Conservation (phyloP, 2,113 vertebrate species). For the Murina feae region DNA sequence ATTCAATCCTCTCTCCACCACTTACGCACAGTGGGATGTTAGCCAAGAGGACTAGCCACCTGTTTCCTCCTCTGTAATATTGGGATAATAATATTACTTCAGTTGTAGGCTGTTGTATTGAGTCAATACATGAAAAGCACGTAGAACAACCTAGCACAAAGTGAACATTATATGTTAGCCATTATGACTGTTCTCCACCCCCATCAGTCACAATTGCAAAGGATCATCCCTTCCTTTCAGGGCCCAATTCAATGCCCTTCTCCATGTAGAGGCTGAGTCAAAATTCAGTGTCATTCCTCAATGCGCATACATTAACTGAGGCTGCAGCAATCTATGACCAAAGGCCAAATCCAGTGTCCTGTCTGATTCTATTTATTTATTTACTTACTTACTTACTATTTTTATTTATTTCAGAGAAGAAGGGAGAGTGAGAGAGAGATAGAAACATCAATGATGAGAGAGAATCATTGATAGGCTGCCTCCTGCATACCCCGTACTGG, state of each 20-base stretch:
- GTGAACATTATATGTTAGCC: accelerated
- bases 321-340: background rate
- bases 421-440: too few relatives aligned
- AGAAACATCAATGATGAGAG: too few relatives aligned
- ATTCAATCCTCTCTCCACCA: too few relatives aligned
- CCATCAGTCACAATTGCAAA: background rate
- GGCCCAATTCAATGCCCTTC: background rate
- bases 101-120: accelerated
- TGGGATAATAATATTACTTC: background rate
- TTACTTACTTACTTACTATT: too few relatives aligned
- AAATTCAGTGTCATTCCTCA: background rate
- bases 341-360: background rate
- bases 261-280: background rate
- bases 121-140: background rate
- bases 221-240: background rate
- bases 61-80: background rate
- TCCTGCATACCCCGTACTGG: too few relatives aligned
- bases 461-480: too few relatives aligned
- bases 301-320: background rate
- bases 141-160: background rate
- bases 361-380: background rate
- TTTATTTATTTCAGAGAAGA: too few relatives aligned
- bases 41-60: accelerated
- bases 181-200: background rate
- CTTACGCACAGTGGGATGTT: accelerated